Base-by-base conservation (phyloP, 1,140 invertebrate genomes). In the Saccostrea echinata region DNA sequence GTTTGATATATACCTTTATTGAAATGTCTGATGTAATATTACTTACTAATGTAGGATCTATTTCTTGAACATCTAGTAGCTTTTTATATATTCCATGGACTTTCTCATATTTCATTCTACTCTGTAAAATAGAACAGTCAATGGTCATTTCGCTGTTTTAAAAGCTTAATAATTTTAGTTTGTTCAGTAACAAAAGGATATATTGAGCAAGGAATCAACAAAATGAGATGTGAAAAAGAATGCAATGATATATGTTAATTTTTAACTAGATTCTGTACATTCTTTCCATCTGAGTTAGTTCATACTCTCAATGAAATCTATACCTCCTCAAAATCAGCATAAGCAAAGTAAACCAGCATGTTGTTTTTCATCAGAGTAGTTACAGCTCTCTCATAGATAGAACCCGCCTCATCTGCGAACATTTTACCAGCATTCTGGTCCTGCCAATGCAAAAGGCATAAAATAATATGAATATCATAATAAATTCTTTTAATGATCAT, bases 311-410 rank as follows among this genome's bases (percentile, higher is more conserved):
- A 83, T 83, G 1, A 35, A 51, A 57, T 52, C 89, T 90, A 86
- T 89, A 96, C 95, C 96, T 99, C 99, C 95, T 99, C 99, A 94
- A 99, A 99, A 95, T 99, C 99, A 1, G 99, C 98, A 94, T 99
- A 99, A 0, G 99, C 98, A 95, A 99, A 99, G 94, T 99, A 98
- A 8, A 99, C 94, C 24, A 99, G 95, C 95, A 98, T 98, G 94
- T 98, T 99, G 91, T 97, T 97, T 64, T 97, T 97, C 71, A 99
- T 96, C 2, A 98, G 96, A 33, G 94, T 94, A 18, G 95, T 96
- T 1, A 98, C 98, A 0, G 98, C 98, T 82, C 98, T 95, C 94
- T 99, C 99, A 93, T 99, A 98, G 91, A 99, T 97, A 33, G 97
- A 97, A 16, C 97, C 97, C 68, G 98, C 98, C 94, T 99, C 98